These are phyloP conservation scores for Branchipolynoe longqiensis DNA, from an alignment of 2,888 invertebrate species.

Conservation along the genomic window DNA sequence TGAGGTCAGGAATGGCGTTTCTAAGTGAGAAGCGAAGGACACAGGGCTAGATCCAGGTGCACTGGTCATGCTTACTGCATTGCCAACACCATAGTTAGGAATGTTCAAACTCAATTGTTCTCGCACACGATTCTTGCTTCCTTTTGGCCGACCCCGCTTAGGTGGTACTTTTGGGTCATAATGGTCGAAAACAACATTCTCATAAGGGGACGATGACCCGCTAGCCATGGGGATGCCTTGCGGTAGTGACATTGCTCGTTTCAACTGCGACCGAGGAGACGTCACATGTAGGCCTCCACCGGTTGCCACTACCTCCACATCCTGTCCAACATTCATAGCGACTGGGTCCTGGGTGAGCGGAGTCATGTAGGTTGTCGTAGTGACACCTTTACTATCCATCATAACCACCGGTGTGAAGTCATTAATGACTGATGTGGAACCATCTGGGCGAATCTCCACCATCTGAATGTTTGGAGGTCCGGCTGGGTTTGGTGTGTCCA, in stretches of 20 bases:
- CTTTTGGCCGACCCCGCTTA: conserved; percentile 76
- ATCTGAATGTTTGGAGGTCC: conserved; percentile 26
- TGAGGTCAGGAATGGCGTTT: not conserved
- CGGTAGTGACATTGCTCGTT: conserved; percentile 44
- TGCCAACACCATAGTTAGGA: not conserved
- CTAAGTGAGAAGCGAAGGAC: not conserved
- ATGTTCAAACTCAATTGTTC: conserved; percentile 50
- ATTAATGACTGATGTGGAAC: conserved; percentile 38
- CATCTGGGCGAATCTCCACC: conserved; percentile 46
- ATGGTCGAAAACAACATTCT: conserved; percentile 50
- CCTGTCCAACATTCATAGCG: conserved; percentile 24
- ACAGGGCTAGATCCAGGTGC: conserved; percentile 18
- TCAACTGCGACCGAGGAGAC: not conserved
- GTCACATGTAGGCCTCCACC: not conserved
- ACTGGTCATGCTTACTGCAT: not conserved
- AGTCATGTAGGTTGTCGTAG: conserved; percentile 42
- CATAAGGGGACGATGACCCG: conserved; percentile 9
- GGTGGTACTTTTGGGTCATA: conserved; percentile 82
- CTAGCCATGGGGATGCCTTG: conserved; percentile 25
- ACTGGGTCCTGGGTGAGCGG: conserved; percentile 21
- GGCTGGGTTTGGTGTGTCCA: not conserved
- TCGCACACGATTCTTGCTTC: conserved; percentile 72
- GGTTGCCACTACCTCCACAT: conserved; percentile 39
- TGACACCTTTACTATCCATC: conserved; percentile 12
- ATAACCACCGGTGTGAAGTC: conserved; percentile 40